These are phyloP conservation scores for Ctenicera cuprea DNA, from an alignment of 2,888 invertebrate species.

Conservation along the genomic window DNA sequence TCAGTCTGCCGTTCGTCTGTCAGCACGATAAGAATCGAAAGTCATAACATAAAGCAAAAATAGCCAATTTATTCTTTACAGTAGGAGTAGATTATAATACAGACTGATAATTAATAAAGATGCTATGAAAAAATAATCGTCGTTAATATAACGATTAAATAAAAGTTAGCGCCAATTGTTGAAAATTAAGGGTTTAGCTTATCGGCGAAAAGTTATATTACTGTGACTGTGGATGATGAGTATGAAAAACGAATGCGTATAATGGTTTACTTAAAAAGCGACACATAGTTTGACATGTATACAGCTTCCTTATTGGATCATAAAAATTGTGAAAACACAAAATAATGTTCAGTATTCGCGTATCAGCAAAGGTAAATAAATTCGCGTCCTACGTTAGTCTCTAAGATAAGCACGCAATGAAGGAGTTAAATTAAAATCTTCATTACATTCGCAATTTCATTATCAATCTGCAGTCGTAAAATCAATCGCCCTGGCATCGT, in stretches of 20 bases:
- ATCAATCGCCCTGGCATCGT: conserved; percentile 55
- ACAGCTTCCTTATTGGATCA: conserved; percentile 39
- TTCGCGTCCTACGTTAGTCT: conserved; percentile 33
- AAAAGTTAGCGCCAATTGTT: conserved; percentile 18
- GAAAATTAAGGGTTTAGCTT: background rate
- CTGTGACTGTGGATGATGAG: no score
- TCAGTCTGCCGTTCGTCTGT: conserved; percentile 16
- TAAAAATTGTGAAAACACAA: conserved; percentile 44
- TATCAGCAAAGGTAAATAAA: conserved; percentile 35
- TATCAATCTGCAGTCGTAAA: conserved; percentile 59
- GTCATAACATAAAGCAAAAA: conserved; percentile 11
- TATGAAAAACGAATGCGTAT: background rate
- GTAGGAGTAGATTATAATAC: conserved; percentile 21
- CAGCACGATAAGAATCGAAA: background rate
- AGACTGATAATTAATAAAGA: conserved; percentile 25
- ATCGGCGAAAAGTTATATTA: background rate
- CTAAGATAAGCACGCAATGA: conserved; percentile 58
- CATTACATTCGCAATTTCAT: conserved; percentile 62
- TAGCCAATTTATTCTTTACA: conserved; percentile 5
- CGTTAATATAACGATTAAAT: conserved; percentile 15
- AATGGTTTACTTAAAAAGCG: background rate
- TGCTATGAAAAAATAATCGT: conserved; percentile 5
- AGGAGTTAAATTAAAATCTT: conserved; percentile 62
- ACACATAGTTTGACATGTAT: conserved; percentile 16
- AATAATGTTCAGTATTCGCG: conserved; percentile 33